Evolutionary conservation across 2,888 invertebrate species (phyloP).

Genomic region (Lepetodrilus schrolli): DNA sequence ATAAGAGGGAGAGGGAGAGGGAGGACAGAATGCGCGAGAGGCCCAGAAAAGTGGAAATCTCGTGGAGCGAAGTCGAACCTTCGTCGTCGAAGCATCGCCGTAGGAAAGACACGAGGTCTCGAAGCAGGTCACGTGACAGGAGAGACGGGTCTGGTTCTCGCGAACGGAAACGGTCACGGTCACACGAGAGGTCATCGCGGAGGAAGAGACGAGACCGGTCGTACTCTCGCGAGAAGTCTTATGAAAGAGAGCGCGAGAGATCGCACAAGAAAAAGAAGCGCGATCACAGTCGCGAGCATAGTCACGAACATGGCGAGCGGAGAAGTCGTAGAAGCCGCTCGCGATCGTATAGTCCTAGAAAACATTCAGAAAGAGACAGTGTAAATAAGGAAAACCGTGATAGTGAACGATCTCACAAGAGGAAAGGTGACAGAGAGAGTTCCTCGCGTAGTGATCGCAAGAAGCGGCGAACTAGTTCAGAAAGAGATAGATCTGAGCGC

Average conservation of each 20-base stretch:
- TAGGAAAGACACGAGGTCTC: constrained; percentile 42
- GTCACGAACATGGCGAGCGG: not conserved
- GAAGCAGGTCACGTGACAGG: constrained; percentile 51
- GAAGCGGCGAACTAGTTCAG: not conserved
- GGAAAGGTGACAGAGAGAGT: constrained; percentile 3
- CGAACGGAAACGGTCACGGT: constrained; percentile 44
- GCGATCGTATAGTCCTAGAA: constrained; percentile 33
- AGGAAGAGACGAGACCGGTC: constrained; percentile 39
- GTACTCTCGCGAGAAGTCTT: constrained; percentile 25
- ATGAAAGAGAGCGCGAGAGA: constrained; percentile 30
- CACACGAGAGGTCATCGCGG: constrained; percentile 38
- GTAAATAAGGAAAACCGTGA: constrained; percentile 40
- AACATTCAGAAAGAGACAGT: constrained; percentile 36
- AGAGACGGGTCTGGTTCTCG: constrained; percentile 38
- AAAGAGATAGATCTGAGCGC: not conserved
- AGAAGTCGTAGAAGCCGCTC: constrained; percentile 32
- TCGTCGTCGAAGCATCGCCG: not conserved
- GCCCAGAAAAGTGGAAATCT: constrained; percentile 3
- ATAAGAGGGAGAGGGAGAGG: constrained; percentile 20
- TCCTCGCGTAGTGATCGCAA: not conserved
- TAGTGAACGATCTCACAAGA: constrained; percentile 13
- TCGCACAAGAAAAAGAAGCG: constrained; percentile 31
- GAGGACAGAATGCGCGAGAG: constrained; percentile 21
- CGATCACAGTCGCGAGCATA: constrained; percentile 27
- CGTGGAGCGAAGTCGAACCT: not conserved